A percentile compares a stretch with the other conserved stretches of the same genome.
Evolutionary conservation across 2,113 vertebrate species (phyloP).

Genomic region (Melanerpes aurifrons): DNA sequence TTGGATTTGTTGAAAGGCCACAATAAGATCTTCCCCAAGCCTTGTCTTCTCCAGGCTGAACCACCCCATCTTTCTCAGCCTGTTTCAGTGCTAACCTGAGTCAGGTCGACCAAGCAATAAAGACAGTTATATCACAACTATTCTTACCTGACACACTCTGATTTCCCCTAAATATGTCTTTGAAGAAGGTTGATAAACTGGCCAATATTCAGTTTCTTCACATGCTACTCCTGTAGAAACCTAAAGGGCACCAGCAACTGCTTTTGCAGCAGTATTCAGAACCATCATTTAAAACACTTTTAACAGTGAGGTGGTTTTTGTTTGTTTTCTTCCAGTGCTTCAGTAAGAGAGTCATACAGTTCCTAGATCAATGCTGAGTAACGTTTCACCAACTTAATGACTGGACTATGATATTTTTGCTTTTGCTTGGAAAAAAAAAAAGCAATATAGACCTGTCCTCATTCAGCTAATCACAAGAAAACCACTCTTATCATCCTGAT

Average conservation of each 20-base stretch:
- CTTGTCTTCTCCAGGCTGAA: no score
- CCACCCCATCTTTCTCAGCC: no score
- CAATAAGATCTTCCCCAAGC: no score
- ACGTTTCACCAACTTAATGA: neutral
- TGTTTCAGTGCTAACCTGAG: neutral
- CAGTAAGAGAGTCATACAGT: neutral
- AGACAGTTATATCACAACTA: neutral
- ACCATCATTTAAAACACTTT: neutral
- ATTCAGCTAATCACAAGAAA: neutral
- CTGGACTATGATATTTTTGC: neutral
- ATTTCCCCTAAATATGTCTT: neutral
- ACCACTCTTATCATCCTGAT: neutral
- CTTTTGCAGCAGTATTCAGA: neutral
- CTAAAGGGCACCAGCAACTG: neutral
- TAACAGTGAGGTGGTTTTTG: neutral
- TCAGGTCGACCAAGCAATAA: neutral
- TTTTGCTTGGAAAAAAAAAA: neutral
- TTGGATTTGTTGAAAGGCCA: no score
- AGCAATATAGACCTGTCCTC: neutral
- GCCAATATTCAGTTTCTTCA: neutral
- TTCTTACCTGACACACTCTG: neutral
- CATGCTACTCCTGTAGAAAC: neutral
- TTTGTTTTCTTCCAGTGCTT: neutral
- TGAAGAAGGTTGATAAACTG: neutral
- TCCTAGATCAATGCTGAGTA: neutral